Conservation (phyloP, 1,140 invertebrate genomes). For the Gerris buenoi region DNA sequence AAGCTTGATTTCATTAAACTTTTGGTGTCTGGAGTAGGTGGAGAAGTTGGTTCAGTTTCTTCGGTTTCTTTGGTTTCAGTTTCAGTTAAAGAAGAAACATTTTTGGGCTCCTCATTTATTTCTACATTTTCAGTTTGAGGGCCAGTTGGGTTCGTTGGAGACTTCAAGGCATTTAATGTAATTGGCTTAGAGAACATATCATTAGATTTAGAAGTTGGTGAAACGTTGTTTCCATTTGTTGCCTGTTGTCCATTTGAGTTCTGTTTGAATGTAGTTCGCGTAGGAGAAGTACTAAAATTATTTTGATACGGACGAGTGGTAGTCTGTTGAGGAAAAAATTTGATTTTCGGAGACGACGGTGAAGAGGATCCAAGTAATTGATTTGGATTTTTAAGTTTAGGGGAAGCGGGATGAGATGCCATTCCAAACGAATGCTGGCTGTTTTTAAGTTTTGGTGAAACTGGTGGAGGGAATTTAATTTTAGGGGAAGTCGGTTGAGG, state of each 20-base stretch:
- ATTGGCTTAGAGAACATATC: background rate
- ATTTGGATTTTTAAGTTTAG: constrained; percentile 8
- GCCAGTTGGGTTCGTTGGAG: background rate
- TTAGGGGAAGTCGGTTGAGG: constrained; percentile 42
- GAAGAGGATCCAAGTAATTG: constrained; percentile 33
- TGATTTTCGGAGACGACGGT: constrained; percentile 42
- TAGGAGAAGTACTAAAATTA: constrained; percentile 17
- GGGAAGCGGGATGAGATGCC: constrained; percentile 10
- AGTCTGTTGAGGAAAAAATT: constrained; percentile 37
- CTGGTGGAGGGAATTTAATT: constrained; percentile 33
- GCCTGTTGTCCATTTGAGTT: too few relatives aligned
- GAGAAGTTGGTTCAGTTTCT: background rate
- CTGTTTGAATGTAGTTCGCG: constrained; percentile 1
- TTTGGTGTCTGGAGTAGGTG: background rate
- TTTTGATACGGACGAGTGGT: constrained; percentile 21
- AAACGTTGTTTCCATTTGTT: background rate
- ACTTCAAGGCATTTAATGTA: background rate
- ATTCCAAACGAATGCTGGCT: background rate
- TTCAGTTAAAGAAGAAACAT: background rate
- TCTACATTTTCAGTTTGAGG: background rate
- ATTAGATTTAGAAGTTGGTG: background rate
- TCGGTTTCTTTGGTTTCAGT: background rate
- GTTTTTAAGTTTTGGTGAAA: constrained; percentile 20
- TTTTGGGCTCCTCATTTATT: background rate
- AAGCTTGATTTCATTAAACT: too few relatives aligned